A percentile compares a stretch with the other conserved stretches of the same genome.
These are phyloP conservation scores for Sciurus carolinensis DNA, from an alignment of 2,797 vertebrate species.

Conservation along the genomic window DNA sequence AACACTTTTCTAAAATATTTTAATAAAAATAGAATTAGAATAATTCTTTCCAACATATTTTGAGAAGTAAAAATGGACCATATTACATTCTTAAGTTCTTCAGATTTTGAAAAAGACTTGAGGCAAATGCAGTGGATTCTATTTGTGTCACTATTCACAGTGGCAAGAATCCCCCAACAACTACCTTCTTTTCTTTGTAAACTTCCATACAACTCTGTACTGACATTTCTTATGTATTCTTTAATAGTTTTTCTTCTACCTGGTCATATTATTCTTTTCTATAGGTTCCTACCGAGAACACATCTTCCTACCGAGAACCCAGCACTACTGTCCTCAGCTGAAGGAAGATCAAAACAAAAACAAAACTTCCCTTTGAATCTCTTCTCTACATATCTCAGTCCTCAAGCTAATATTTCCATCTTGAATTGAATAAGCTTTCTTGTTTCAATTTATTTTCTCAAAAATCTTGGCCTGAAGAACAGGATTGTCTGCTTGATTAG, in stretches of 20 bases:
- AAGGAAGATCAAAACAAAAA: neutral
- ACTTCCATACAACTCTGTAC: neutral
- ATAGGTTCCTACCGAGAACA: neutral
- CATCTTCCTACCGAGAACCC: neutral
- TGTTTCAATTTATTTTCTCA: neutral
- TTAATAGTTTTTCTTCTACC: neutral
- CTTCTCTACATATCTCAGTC: neutral
- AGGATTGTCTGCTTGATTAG: neutral
- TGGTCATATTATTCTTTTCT: neutral
- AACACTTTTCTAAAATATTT: constrained; percentile 91
- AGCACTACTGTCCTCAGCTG: neutral
- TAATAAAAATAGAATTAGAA: constrained; percentile 76
- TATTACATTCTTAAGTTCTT: neutral
- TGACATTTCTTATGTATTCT: neutral
- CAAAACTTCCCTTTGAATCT: neutral
- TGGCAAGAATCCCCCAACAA: neutral
- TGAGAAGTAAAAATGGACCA: constrained; percentile 38
- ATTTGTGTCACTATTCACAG: neutral
- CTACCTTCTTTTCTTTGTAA: neutral
- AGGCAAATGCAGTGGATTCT: neutral
- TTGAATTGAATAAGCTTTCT: neutral
- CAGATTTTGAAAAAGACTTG: constrained; percentile 8
- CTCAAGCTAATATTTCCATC: neutral
- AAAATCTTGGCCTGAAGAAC: neutral
- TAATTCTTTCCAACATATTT: constrained; percentile 20